These are phyloP conservation scores for Synanthedon formicaeformis DNA, from an alignment of 2,888 invertebrate species.

Conservation along the genomic window DNA sequence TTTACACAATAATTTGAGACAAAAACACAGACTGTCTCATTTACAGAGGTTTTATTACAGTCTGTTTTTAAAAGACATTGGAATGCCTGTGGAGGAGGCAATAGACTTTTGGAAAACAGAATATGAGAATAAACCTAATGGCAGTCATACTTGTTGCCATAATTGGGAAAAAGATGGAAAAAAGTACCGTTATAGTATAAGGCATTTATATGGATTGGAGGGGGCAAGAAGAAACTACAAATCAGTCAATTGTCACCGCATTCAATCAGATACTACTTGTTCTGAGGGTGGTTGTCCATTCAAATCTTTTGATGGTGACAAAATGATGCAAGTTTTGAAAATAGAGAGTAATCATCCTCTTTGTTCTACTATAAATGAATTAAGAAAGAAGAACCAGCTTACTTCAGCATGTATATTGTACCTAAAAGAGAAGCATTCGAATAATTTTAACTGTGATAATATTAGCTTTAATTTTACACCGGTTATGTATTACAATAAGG, in stretches of 20 bases:
- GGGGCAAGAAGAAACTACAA: conserved; percentile 73
- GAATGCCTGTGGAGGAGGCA: conserved; percentile 74
- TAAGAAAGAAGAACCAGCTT: conserved; percentile 28
- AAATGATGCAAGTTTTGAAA: conserved; percentile 41
- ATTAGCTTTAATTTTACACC: conserved; percentile 48
- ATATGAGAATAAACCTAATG: conserved; percentile 65
- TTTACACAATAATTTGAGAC: conserved; percentile 63
- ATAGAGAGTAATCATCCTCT: conserved; percentile 16
- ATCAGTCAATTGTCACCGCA: conserved; percentile 68
- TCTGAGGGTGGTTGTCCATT: conserved; percentile 76
- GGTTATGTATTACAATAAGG: conserved; percentile 39
- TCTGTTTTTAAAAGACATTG: conserved; percentile 78
- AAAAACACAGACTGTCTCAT: conserved; percentile 74
- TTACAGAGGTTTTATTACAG: conserved; percentile 74
- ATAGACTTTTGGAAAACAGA: conserved; percentile 74
- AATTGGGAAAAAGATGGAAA: conserved; percentile 74
- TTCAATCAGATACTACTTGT: conserved; percentile 68
- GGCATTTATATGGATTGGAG: conserved; percentile 80
- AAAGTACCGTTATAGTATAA: conserved; percentile 75
- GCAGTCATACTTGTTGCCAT: conserved; percentile 68
- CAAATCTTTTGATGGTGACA: conserved; percentile 62
- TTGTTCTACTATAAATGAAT: conserved; percentile 34
- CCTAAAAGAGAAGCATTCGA: conserved; percentile 16
- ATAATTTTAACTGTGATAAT: conserved; percentile 27
- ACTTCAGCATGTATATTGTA: conserved; percentile 38